These are phyloP conservation scores for Thaleichthys pacificus DNA, from an alignment of 2,797 vertebrate genomes.

Conservation along the genomic window DNA sequence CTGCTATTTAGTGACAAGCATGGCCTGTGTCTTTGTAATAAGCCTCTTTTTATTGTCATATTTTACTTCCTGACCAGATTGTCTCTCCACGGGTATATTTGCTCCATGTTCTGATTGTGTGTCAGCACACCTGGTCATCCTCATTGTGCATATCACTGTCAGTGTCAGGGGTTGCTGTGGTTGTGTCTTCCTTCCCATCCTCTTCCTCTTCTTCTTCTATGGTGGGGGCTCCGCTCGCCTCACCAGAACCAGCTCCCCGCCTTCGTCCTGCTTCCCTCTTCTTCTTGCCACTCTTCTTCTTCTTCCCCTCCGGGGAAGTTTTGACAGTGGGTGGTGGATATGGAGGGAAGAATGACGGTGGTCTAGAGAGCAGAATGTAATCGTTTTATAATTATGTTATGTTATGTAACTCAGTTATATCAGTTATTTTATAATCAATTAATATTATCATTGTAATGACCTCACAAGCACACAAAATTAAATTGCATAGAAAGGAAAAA, in stretches of 20 bases:
- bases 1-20: too few species aligned
- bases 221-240: constrained; percentile 74
- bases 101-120: neutral
- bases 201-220: constrained; percentile 86
- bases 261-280: constrained; percentile 77
- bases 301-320: constrained; percentile 80
- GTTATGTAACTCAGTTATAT: too few species aligned
- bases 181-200: constrained; percentile 53
- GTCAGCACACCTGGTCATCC: constrained; percentile 52
- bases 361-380: constrained; percentile 66
- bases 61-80: too few species aligned
- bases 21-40: too few species aligned
- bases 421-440: too few species aligned
- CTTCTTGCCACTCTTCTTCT: constrained; percentile 77
- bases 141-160: constrained; percentile 42
- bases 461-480: too few species aligned
- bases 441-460: too few species aligned
- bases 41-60: too few species aligned
- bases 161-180: constrained; percentile 45
- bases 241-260: constrained; percentile 51
- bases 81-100: too few species aligned
- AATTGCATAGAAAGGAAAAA: too few species aligned
- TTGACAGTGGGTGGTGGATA: constrained; percentile 91
- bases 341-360: constrained; percentile 93
- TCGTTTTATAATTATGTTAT: neutral